A percentile compares a stretch with the other conserved stretches of the same genome.
phyloP scores from a whole-genome alignment of 2,888 invertebrate species.

The Apodemia zela region DNA sequence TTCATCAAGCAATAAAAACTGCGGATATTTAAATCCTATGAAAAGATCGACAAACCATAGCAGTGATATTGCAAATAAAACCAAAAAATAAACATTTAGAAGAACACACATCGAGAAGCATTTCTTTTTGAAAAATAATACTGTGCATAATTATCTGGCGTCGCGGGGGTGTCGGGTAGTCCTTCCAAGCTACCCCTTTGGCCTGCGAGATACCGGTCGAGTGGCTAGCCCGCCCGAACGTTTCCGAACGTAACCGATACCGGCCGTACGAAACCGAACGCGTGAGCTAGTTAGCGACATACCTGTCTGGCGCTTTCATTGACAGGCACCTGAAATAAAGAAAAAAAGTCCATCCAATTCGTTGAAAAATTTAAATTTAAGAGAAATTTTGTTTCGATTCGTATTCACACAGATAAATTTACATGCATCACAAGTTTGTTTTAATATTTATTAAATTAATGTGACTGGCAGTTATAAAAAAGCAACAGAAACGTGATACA shows the following conservation, averaged over 20 bases:
- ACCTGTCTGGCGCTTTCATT: slow-evolving; percentile 88
- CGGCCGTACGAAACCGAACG: slow-evolving; percentile 73
- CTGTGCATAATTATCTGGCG: slow-evolving; percentile 69
- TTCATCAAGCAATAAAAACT: slow-evolving; percentile 60
- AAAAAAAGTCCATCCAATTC: slow-evolving; percentile 83
- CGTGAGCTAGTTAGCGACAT: slow-evolving; percentile 76
- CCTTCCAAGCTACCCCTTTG: slow-evolving; percentile 77
- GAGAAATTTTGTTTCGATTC: slow-evolving; percentile 49
- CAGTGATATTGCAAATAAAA: slow-evolving; percentile 38
- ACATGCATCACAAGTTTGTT: slow-evolving; percentile 52
- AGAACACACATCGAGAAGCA: slow-evolving; percentile 77
- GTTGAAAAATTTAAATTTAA: slow-evolving; percentile 80
- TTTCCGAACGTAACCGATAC: slow-evolving; percentile 69
- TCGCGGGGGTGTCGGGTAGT: slow-evolving; percentile 73
- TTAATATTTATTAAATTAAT: slow-evolving; percentile 31
- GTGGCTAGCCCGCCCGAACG: slow-evolving; percentile 65
- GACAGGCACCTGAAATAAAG: slow-evolving; percentile 87
- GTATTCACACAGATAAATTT: slow-evolving; percentile 75
- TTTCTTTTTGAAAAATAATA: slow-evolving; percentile 69
- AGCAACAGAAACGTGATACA: slow-evolving; percentile 50
- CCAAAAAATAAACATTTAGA: slow-evolving; percentile 44
- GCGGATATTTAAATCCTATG: slow-evolving; percentile 52
- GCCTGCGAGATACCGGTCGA: slow-evolving; percentile 58
- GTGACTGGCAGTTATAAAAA: slow-evolving; percentile 23
- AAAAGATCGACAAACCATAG: slow-evolving; percentile 49